Conservation (phyloP, 1,140 invertebrate species). For the Drosophila elegans region DNA sequence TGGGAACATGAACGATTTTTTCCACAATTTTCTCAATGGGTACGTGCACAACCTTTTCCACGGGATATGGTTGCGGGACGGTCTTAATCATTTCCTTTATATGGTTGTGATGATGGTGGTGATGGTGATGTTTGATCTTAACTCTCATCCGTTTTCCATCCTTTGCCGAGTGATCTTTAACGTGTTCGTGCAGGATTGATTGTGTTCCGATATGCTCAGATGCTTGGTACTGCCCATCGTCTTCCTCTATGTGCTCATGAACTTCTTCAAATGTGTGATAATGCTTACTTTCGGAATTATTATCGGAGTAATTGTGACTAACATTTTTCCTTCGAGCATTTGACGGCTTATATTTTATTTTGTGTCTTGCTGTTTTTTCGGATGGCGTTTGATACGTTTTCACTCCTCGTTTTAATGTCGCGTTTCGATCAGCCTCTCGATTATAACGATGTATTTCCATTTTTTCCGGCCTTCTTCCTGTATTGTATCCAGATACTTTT, state of each 20-base stretch:
- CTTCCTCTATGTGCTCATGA: slow-evolving; percentile 56
- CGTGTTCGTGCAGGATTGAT: slow-evolving; percentile 10
- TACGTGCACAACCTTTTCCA: slow-evolving; percentile 85
- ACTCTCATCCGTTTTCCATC: slow-evolving; percentile 64
- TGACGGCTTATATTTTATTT: slow-evolving; percentile 12
- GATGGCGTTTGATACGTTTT: slow-evolving; percentile 11
- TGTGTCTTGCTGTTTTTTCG: slow-evolving; percentile 16
- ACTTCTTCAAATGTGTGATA: slow-evolving; percentile 59
- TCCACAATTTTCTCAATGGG: slow-evolving; percentile 84
- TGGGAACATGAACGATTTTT: slow-evolving; percentile 68
- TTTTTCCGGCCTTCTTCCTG: slow-evolving; percentile 11
- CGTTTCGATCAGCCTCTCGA: slow-evolving; percentile 12
- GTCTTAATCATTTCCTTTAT: slow-evolving; percentile 87
- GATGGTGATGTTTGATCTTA: slow-evolving; percentile 87
- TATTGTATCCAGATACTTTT: slow-evolving; percentile 5
- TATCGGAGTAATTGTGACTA: not conserved
- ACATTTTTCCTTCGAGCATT: slow-evolving; percentile 13
- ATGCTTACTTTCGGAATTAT: slow-evolving; percentile 34
- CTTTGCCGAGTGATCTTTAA: slow-evolving; percentile 13
- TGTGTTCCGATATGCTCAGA: slow-evolving; percentile 45
- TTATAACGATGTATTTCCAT: not conserved
- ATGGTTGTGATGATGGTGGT: slow-evolving; percentile 87
- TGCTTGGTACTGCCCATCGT: slow-evolving; percentile 47
- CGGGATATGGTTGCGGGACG: slow-evolving; percentile 84
- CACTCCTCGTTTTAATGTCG: not conserved